Base-by-base conservation (phyloP, 2,797 vertebrate genomes). In the Mycteria americana region DNA sequence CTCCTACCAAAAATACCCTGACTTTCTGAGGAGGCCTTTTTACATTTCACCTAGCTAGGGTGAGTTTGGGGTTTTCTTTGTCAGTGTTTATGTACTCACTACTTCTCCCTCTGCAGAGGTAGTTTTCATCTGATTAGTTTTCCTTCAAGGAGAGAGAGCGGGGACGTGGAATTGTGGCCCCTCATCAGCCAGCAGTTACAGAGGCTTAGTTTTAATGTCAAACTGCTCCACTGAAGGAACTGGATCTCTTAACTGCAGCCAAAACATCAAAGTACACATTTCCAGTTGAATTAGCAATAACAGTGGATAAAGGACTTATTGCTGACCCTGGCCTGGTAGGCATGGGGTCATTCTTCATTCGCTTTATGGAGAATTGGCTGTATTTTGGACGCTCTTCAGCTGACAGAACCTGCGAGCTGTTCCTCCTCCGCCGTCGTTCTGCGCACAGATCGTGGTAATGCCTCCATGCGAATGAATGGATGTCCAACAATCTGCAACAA, bases 361-460 rank as follows among this genome's bases (percentile, higher is more conserved):
- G 50, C 43, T 88, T 67, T 41, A 0, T 59, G 51, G 39, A 59
- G 54, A 75, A 59, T 59, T 91, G 5, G 3, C 16, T 27, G 46
- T 46, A 24, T 62, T 85, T 85, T 67, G 74, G 54, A 15, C 0
- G 5, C 10, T 93, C 13, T 63, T 77, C 46, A 79, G 82, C 67
- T 84, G 86, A 18, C 39, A 88, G 86, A 59, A 74, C 37, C 48
- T 56, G 27, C 13, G 8, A 18, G 41, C 69, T 84, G 50, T 6
- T 89, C 22, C n/a, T 84, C 31, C 67, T 62, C 45, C 56, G 60
- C 54, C 22, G 60, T 39, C 1, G 28, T 56, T 50, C 68, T 19
- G 33, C 0, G 0, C 14, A 5, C 1, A 41, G 60, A 21, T 60
- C 2, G 0, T 4, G 73, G 62, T 56, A 88, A 12, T 80, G 56